Conservation (phyloP, 2,113 vertebrate species). For the Barnardius zonarius region DNA sequence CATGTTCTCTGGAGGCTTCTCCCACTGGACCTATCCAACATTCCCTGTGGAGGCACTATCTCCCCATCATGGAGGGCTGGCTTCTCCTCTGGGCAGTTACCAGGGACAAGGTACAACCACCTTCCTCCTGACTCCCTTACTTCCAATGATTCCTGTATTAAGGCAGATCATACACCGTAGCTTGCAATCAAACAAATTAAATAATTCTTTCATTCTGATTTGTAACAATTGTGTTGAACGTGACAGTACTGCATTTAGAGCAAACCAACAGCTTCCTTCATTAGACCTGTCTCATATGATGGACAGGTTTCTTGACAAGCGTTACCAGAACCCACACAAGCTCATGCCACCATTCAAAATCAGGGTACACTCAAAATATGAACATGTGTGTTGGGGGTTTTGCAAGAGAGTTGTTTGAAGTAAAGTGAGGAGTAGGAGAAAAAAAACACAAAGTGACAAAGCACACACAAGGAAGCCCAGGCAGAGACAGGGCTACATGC, state of each 20-base stretch:
- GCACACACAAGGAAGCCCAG: not conserved
- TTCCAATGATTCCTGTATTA: not conserved
- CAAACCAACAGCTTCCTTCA: not conserved
- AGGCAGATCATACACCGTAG: not conserved
- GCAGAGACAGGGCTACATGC: not conserved
- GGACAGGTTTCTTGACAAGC: not conserved
- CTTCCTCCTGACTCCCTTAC: not conserved
- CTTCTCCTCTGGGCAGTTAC: not conserved
- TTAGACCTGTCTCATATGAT: not conserved
- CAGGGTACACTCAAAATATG: not conserved
- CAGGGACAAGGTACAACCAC: not conserved
- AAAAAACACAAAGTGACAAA: not conserved
- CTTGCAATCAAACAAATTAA: not conserved
- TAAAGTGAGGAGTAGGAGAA: not conserved
- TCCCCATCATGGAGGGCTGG: fast-evolving
- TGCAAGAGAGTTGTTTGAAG: not conserved
- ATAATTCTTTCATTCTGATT: not conserved
- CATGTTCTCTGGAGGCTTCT: not conserved
- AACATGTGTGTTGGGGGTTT: not conserved
- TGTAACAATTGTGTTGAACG: not conserved
- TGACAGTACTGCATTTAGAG: not conserved
- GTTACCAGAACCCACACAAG: not conserved
- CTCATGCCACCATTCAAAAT: not conserved
- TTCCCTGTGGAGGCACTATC: not conserved
- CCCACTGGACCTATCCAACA: not conserved